phyloP scores from a whole-genome alignment of 2,113 vertebrate genomes.

The Entosphenus tridentatus region DNA sequence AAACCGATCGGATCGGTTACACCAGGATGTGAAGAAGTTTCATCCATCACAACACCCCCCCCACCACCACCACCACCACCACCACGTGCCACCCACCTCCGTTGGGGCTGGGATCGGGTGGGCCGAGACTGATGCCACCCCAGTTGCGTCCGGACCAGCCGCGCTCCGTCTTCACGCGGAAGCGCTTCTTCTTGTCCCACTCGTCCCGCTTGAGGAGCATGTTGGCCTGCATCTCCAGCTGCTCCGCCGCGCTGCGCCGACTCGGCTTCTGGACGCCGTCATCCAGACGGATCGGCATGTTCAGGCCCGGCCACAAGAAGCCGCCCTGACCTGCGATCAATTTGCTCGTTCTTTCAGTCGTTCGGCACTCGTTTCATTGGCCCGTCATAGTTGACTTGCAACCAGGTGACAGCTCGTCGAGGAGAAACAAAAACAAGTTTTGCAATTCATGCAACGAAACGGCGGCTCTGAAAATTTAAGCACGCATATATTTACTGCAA shows the following conservation, averaged over 20 bases:
- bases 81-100: slow-evolving; percentile 36
- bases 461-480: not conserved
- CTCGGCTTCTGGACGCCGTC: slow-evolving; percentile 25
- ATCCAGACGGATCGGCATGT: slow-evolving; percentile 29
- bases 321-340: slow-evolving; percentile 37
- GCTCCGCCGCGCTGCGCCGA: slow-evolving; percentile 32
- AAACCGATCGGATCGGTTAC: no score
- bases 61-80: no score
- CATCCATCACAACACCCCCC: no score
- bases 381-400: not conserved
- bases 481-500: not conserved
- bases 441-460: not conserved
- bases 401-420: slow-evolving; percentile 7
- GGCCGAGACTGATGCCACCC: slow-evolving; percentile 55
- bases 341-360: not conserved
- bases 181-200: slow-evolving; percentile 42
- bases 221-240: slow-evolving; percentile 28
- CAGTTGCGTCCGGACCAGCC: slow-evolving; percentile 66
- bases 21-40: no score
- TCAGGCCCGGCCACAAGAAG: slow-evolving; percentile 78
- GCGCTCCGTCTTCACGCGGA: slow-evolving; percentile 44
- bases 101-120: slow-evolving; percentile 55
- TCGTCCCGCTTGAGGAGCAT: slow-evolving; percentile 38
- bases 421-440: not conserved
- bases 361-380: not conserved